Evolutionary conservation across 2,113 vertebrate genomes (phyloP), one percentile per base, ranked within the genome.

Genomic region (Neotoma lepida): DNA sequence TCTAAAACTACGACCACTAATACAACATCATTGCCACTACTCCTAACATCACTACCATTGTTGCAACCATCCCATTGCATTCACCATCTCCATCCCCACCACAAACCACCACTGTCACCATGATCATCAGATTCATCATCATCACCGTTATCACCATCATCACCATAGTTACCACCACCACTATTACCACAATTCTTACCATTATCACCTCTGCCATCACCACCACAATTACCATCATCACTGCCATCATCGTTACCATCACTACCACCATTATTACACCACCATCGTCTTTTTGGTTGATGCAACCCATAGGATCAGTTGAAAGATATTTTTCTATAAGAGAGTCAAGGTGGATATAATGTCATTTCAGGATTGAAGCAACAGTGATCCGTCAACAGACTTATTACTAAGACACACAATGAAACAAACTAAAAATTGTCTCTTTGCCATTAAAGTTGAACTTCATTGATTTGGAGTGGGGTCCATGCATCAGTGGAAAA

Each of bases 201-300:
- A 13, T 0, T n/a, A 63, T 0, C 14, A 63, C 2, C 44, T 30
- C 0, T 10, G 4, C 28, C 4, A 33, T 20, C 5, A 30, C 4
- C 4, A 44, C 10, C 4, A 28, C 3, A 2, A 17, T 1, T 14
- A 44, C 4, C 28, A n/a, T 12, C 56, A 30, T 3, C 17, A 10
- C 9, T 12, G 80, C 9, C 0, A 17, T 1, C 26, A 41, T 1
- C 18, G 12, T 9, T 6, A 17, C 0, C 9, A 77, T 3, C 28
- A 30, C 1, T 8, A 20, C 35, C 56, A 64, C 3, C 39, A 7
- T 3, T 9, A 46, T 18, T 5, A 24, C 3, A 46, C 5, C 22
- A 35, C 17, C 10, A 35, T 1, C 9, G 14, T 12, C 33, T 33
- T 51, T 17, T 63, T 44, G 46, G 13, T 33, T 85, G 77, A 28